Conservation (phyloP, 2,797 vertebrate species). For the Sternarchorhynchus goeldii region DNA sequence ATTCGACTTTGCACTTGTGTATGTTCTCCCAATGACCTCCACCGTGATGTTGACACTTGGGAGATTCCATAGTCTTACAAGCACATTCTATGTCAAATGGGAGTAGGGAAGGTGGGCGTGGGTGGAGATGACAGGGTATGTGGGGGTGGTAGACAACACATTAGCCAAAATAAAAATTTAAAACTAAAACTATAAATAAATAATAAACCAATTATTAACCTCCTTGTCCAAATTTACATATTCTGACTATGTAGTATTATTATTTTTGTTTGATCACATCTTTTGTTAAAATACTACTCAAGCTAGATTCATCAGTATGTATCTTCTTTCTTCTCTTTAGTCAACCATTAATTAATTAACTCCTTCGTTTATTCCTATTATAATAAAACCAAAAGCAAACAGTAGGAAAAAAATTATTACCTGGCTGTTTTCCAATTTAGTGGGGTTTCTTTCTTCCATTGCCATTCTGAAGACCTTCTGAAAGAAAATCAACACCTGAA, state of each 20-base stretch:
- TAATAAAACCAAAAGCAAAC: not conserved
- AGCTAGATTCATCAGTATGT: no score
- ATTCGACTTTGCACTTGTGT: constrained; percentile 73
- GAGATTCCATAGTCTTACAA: constrained; percentile 75
- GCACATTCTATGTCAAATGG: constrained; percentile 64
- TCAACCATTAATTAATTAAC: no score
- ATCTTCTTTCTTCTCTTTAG: no score
- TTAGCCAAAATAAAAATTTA: no score
- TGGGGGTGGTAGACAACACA: no score
- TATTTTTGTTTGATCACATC: no score
- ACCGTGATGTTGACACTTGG: constrained; percentile 73
- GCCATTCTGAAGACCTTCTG: not conserved
- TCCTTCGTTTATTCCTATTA: no score
- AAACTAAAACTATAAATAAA: no score
- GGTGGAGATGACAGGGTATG: not conserved
- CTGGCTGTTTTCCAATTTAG: not conserved
- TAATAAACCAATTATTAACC: no score
- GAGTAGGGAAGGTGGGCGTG: not conserved
- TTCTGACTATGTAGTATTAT: no score
- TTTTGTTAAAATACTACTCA: no score
- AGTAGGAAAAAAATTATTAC: not conserved
- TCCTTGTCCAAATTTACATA: no score
- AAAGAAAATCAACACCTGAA: not conserved
- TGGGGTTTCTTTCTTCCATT: not conserved
- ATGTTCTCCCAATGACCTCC: constrained; percentile 71